Conservation (phyloP, 2,797 vertebrate species). For the Tapirus indicus region DNA sequence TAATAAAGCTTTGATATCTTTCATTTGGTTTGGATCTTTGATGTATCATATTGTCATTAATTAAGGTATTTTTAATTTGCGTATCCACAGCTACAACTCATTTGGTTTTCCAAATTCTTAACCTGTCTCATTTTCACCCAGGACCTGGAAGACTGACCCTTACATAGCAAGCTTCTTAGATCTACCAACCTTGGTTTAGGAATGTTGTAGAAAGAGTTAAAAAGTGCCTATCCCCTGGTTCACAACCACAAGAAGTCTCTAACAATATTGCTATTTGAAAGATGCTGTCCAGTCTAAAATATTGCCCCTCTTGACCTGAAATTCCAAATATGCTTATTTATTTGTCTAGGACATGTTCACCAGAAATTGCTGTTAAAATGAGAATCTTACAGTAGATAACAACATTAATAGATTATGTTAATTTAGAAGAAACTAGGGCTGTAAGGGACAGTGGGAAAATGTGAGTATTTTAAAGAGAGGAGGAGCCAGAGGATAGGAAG, state of each 20-base stretch:
- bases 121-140: neutral
- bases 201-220: neutral
- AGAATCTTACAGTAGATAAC: conserved; percentile 25
- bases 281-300: neutral
- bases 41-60: neutral
- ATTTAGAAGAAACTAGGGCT: neutral
- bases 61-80: neutral
- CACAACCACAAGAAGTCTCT: neutral
- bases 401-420: neutral
- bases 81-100: neutral
- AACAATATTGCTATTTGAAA: neutral
- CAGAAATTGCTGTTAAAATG: neutral
- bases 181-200: neutral
- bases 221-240: neutral
- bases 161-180: neutral
- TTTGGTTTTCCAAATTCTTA: neutral
- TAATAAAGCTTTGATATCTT: neutral
- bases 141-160: neutral
- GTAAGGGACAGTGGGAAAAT: neutral
- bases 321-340: neutral
- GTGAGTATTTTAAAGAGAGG: neutral
- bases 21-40: conserved; percentile 25
- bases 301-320: neutral
- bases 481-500: neutral
- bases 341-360: neutral